Conservation (phyloP, 1,140 invertebrate species). For the Vollenhovia emeryi region DNA sequence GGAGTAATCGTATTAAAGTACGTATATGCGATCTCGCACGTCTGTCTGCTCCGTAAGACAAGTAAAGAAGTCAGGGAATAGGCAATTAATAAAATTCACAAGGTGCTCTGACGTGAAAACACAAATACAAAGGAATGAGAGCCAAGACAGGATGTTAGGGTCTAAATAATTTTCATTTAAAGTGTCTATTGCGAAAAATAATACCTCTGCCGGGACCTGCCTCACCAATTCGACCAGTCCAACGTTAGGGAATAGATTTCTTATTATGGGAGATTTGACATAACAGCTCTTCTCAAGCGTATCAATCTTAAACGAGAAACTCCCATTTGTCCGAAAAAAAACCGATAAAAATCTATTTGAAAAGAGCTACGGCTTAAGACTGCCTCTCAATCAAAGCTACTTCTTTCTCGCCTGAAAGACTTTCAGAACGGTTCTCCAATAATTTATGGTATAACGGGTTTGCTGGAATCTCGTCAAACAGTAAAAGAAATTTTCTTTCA, state of each 20-base stretch:
- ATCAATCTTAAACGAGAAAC: neutral
- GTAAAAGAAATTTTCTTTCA: neutral
- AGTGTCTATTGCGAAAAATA: too few relatives aligned
- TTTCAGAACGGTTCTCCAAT: neutral
- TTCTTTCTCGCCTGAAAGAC: neutral
- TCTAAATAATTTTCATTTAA: too few relatives aligned
- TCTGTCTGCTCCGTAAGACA: neutral
- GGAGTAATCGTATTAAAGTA: slow-evolving; percentile 98
- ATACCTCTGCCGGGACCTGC: too few relatives aligned
- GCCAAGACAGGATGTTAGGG: too few relatives aligned
- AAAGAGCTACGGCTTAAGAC: neutral
- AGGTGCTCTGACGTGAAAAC: too few relatives aligned
- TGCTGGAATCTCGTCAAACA: neutral
- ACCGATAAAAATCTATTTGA: neutral
- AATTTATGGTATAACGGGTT: neutral
- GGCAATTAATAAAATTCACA: too few relatives aligned
- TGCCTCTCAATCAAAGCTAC: neutral
- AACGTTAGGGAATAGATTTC: too few relatives aligned
- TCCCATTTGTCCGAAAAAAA: neutral
- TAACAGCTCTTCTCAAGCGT: neutral
- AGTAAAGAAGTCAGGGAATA: neutral
- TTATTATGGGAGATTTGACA: neutral
- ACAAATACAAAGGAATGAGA: too few relatives aligned
- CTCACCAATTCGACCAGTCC: too few relatives aligned
- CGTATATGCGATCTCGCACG: slow-evolving; percentile 77